These are phyloP conservation scores for Nannobrachium achirus DNA, from an alignment of 2,113 vertebrate genomes.

Conservation along the genomic window DNA sequence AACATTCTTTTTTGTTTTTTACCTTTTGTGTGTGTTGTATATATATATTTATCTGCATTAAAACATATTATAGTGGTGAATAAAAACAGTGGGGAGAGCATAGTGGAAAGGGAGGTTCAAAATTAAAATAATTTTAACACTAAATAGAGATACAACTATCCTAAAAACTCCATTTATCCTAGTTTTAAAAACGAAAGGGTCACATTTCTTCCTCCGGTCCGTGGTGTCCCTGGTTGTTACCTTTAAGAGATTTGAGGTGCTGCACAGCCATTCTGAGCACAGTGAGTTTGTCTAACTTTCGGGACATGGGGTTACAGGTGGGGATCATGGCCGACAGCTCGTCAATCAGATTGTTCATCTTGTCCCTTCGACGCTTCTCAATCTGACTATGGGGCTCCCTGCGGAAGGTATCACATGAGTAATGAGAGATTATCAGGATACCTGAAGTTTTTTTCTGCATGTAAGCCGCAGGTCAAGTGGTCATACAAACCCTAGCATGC, in stretches of 20 bases:
- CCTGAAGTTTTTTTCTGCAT: background rate
- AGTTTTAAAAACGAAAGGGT: too few species aligned
- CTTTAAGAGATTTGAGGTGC: constrained; percentile 90
- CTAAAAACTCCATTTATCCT: too few species aligned
- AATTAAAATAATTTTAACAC: too few species aligned
- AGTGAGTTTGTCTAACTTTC: constrained; percentile 92
- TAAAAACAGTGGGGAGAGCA: too few species aligned
- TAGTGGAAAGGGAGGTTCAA: too few species aligned
- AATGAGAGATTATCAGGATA: background rate
- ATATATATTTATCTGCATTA: too few species aligned
- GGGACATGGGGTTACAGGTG: constrained; percentile 86
- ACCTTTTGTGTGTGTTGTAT: too few species aligned
- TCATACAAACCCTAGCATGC: background rate
- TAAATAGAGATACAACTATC: too few species aligned
- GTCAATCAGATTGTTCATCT: constrained; percentile 94
- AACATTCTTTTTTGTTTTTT: too few species aligned
- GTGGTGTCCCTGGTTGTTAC: too few species aligned
- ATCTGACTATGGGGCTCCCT: constrained; percentile 96
- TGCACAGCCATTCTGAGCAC: constrained; percentile 92
- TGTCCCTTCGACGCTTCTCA: constrained; percentile 91
- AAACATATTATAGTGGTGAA: too few species aligned
- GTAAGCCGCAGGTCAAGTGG: too few species aligned
- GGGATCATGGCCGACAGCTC: constrained; percentile 93
- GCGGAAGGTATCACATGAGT: constrained; percentile 4
- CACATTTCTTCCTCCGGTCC: background rate